Evolutionary conservation across 2,888 invertebrate species (phyloP).

Genomic region (Acleris emargana): DNA sequence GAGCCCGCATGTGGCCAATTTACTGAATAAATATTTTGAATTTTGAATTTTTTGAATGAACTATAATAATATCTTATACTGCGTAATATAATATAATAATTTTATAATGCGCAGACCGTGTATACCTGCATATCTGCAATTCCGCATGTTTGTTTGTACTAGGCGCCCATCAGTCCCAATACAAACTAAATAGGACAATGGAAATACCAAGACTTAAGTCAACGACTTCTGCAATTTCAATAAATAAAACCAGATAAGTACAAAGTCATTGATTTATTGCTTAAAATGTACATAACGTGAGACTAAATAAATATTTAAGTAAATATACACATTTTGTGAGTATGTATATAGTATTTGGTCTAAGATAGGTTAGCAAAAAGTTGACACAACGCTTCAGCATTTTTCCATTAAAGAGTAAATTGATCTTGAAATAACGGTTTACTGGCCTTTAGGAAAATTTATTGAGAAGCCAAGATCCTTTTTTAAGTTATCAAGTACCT

Average conservation of each 20-base stretch:
- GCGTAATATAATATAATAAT: no score
- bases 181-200: constrained; percentile 21
- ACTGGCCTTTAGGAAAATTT: no score
- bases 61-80: no score
- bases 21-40: no score
- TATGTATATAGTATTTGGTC: constrained; percentile 6
- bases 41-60: no score
- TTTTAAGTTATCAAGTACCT: no score
- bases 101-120: no score
- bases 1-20: no score
- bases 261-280: constrained; percentile 25
- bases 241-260: constrained; percentile 27
- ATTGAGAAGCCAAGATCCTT: no score
- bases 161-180: not conserved
- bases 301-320: constrained; percentile 3
- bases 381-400: not conserved
- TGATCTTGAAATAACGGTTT: not conserved
- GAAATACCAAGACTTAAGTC: constrained; percentile 11
- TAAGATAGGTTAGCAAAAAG: not conserved
- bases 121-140: no score
- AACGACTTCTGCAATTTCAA: constrained; percentile 1
- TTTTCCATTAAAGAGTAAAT: not conserved
- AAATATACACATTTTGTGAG: not conserved
- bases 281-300: constrained; percentile 7
- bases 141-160: no score